Conservation (phyloP, 2,797 vertebrate genomes). For the Bradypodion ventrale region DNA sequence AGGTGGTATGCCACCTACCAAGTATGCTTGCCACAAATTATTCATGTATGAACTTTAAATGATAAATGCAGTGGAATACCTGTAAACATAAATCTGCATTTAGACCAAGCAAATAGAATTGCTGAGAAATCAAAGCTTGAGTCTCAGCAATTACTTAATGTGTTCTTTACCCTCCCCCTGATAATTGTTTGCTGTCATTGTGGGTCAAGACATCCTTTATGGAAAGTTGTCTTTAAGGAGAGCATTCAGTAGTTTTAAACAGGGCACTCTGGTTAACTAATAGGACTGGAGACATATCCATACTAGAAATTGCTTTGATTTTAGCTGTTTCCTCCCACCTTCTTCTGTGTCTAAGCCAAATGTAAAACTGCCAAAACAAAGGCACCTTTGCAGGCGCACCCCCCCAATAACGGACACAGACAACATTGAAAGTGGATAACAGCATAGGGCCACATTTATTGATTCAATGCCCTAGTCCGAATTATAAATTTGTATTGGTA, state of each 20-base stretch:
- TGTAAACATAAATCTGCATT: background rate
- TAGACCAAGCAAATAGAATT: background rate
- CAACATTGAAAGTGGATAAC: too few relatives aligned
- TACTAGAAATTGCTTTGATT: constrained; percentile 23
- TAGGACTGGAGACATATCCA: constrained; percentile 15
- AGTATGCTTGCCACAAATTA: too few relatives aligned
- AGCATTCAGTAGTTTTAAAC: constrained; percentile 67
- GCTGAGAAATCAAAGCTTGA: background rate
- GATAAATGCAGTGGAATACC: too few relatives aligned
- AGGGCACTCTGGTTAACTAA: constrained; percentile 66
- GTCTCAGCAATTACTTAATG: background rate
- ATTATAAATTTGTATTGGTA: too few relatives aligned
- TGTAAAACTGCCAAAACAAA: too few relatives aligned
- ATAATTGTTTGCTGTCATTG: constrained; percentile 46
- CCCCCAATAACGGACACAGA: too few relatives aligned
- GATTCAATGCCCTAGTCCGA: too few relatives aligned
- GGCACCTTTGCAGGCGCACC: too few relatives aligned
- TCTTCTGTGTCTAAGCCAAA: too few relatives aligned
- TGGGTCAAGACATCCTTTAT: constrained; percentile 61
- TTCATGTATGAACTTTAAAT: too few relatives aligned
- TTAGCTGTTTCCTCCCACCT: constrained; percentile 1
- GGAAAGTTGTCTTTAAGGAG: constrained; percentile 57
- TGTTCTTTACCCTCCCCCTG: constrained; percentile 26
- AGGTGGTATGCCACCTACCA: too few relatives aligned
- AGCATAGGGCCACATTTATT: too few relatives aligned